Percentiles rank a stretch among this genome's conserved stretches.
Evolutionary conservation across 2,113 vertebrate species (phyloP).

Genomic region (Chlorocebus sabaeus): DNA sequence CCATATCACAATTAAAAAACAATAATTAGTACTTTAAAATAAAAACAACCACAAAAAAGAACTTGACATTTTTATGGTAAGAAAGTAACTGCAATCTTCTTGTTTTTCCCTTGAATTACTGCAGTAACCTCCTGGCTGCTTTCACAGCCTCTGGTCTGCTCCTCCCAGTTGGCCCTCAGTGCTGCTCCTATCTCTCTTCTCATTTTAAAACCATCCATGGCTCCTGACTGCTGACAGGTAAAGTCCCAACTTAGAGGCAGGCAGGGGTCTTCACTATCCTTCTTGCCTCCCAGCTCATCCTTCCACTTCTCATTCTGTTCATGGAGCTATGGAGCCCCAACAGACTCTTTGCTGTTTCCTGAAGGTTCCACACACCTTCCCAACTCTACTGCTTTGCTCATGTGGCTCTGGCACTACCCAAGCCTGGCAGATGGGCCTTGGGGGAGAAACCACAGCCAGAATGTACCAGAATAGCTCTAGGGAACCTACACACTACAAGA

Average conservation of each 20-base stretch:
- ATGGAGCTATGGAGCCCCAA: not conserved
- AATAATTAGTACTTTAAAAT: conserved; percentile 48
- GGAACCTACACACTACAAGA: conserved; percentile 27
- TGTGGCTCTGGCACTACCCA: not conserved
- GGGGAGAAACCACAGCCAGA: not conserved
- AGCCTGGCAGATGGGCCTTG: conserved; percentile 35
- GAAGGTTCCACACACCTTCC: not conserved
- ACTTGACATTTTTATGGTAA: not conserved
- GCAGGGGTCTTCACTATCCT: not conserved
- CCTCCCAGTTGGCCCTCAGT: not conserved
- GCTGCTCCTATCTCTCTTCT: not conserved
- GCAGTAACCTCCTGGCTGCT: not conserved
- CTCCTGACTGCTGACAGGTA: not conserved
- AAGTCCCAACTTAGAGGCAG: not conserved
- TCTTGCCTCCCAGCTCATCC: not conserved
- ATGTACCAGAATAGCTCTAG: conserved; percentile 49
- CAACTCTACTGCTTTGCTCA: not conserved
- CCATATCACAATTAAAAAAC: conserved; percentile 15
- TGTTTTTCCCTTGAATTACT: conserved; percentile 33
- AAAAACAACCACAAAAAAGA: not conserved
- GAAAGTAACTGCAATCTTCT: not conserved
- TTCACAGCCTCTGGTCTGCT: conserved; percentile 22
- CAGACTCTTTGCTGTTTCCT: not conserved
- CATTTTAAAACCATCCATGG: not conserved
- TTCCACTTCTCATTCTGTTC: not conserved